Conservation (phyloP, 1,140 invertebrate species). For the Hyphantria cunea region DNA sequence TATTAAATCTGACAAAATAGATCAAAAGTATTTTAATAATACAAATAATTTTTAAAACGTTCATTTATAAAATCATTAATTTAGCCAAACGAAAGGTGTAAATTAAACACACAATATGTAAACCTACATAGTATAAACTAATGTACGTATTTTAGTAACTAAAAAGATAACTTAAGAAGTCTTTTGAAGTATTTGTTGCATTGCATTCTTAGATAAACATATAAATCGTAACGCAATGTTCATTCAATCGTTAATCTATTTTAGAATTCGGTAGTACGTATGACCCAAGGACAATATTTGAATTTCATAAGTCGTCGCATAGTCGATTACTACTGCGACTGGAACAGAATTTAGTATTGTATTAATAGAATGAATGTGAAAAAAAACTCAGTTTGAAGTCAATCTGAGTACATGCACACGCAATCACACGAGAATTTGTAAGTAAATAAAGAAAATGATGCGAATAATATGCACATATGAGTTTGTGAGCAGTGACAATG, state of each 20-base stretch:
- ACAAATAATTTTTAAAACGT: constrained; percentile 15
- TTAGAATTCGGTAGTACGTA: constrained; percentile 12
- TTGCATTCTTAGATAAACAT: not conserved
- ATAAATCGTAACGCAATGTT: not conserved
- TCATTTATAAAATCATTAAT: constrained; percentile 6
- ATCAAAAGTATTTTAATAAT: constrained; percentile 6
- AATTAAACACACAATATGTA: constrained; percentile 1
- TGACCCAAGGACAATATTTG: constrained; percentile 18
- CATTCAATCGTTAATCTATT: constrained; percentile 9
- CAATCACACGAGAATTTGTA: constrained; percentile 14
- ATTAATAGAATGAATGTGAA: constrained; percentile 15
- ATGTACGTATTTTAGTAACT: no score
- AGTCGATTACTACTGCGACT: constrained; percentile 9
- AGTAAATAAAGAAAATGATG: constrained; percentile 20
- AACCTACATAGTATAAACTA: no score
- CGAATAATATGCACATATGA: constrained; percentile 3
- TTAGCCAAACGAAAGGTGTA: not conserved
- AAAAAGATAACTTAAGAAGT: no score
- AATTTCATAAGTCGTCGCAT: constrained; percentile 13
- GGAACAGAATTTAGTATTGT: constrained; percentile 9
- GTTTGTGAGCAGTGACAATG: constrained; percentile 11
- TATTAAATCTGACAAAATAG: no score
- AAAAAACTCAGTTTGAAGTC: constrained; percentile 15
- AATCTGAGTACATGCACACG: constrained; percentile 19
- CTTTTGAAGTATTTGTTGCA: not conserved